Conservation (phyloP, 2,888 invertebrate genomes). For the Microplitis deprimator region DNA sequence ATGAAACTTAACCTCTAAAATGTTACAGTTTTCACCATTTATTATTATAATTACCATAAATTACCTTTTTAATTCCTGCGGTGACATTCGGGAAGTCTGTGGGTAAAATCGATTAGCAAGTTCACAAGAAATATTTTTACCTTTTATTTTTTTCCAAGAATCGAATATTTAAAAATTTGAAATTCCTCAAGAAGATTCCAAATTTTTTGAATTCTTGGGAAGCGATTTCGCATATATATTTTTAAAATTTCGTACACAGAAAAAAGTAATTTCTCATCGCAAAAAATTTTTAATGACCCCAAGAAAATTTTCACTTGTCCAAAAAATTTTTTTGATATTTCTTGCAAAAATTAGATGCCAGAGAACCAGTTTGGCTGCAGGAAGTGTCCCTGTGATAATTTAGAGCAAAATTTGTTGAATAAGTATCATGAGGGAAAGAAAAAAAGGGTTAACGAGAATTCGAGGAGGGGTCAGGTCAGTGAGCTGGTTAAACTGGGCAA, state of each 20-base stretch:
- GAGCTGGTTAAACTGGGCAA: neutral
- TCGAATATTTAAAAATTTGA: neutral
- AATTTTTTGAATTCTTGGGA: neutral
- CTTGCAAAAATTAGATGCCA: no score
- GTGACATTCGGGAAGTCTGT: conserved; percentile 49
- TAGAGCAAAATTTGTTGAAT: neutral
- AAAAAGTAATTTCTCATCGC: no score
- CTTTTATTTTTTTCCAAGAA: neutral
- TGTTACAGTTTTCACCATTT: conserved; percentile 29
- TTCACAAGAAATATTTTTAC: conserved; percentile 16
- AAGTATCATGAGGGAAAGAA: neutral
- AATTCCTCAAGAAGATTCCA: neutral
- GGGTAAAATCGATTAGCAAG: conserved; percentile 55
- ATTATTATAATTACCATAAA: neutral
- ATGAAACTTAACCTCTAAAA: conserved; percentile 28
- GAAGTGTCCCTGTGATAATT: no score
- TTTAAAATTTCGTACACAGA: no score
- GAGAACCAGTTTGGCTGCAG: no score
- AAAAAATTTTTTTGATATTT: no score
- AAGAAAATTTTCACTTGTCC: no score
- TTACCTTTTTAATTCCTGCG: conserved; percentile 41
- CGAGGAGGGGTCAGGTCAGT: neutral
- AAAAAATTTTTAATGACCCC: no score
- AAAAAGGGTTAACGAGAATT: conserved; percentile 1
- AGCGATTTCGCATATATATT: neutral